Evolutionary conservation across 2,888 invertebrate genomes (phyloP).

Genomic region (Neelides folsomi): DNA sequence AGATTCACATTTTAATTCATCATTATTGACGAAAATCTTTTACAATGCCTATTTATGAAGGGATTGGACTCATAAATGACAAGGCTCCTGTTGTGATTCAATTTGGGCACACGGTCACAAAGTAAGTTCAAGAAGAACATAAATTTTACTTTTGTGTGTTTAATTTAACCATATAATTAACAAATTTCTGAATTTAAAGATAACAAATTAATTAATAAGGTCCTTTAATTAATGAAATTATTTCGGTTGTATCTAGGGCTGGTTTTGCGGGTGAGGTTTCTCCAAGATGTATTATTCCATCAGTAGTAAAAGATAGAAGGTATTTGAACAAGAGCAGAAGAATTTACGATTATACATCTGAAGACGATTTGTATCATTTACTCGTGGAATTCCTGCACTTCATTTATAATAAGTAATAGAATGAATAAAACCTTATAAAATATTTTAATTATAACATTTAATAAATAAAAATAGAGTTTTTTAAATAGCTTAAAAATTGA

Average conservation of each 20-base stretch:
- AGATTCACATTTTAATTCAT: too few species aligned
- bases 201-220: background rate
- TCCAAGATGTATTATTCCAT: constrained; percentile 73
- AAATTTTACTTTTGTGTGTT: too few species aligned
- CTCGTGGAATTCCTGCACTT: constrained; percentile 75
- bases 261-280: constrained; percentile 82
- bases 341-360: constrained; percentile 51
- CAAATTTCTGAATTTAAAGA: background rate
- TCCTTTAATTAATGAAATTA: background rate
- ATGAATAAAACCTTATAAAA: too few species aligned
- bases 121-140: too few species aligned
- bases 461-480: background rate
- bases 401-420: constrained; percentile 82
- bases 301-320: constrained; percentile 47
- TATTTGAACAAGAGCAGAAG: constrained; percentile 48
- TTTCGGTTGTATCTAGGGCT: constrained; percentile 49
- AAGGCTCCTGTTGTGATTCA: constrained; percentile 59
- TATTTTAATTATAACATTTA: too few species aligned
- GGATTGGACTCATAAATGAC: constrained; percentile 61
- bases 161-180: background rate
- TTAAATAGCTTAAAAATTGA: background rate
- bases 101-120: constrained; percentile 79
- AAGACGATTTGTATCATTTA: constrained; percentile 64
- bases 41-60: constrained; percentile 55
- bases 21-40: too few species aligned